phyloP scores from a whole-genome alignment of 2,888 invertebrate species.

The Balanococcus diminutus region DNA sequence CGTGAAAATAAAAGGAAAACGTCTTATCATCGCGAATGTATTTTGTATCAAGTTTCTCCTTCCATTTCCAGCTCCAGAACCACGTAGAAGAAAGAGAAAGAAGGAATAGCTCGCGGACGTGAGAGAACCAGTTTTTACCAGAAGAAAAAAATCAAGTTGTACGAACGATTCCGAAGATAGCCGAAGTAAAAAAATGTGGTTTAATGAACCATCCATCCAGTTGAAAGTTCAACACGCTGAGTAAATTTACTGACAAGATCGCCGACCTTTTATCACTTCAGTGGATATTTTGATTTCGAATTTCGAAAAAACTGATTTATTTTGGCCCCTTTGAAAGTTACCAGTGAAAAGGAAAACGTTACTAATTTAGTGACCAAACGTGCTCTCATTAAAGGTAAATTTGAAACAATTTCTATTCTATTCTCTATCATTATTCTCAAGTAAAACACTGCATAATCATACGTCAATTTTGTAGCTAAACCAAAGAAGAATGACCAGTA shows the following conservation, averaged over 20 bases:
- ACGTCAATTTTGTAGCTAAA: background rate
- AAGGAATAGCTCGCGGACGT: background rate
- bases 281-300: background rate
- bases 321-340: background rate
- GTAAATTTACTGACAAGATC: background rate
- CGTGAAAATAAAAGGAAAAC: conserved; percentile 24
- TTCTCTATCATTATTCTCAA: background rate
- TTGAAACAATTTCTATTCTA: background rate
- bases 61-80: conserved; percentile 5
- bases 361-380: background rate
- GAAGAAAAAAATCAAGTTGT: background rate
- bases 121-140: conserved; percentile 28
- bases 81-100: background rate
- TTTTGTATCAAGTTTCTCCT: background rate
- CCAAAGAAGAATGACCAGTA: background rate
- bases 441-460: background rate
- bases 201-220: background rate
- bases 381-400: background rate
- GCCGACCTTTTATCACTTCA: background rate
- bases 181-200: background rate
- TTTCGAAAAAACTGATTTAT: background rate
- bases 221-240: background rate
- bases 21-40: background rate
- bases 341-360: background rate
- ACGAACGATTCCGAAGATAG: background rate